These are phyloP conservation scores for Aelia acuminata DNA, from an alignment of 2,888 invertebrate genomes.

Conservation along the genomic window DNA sequence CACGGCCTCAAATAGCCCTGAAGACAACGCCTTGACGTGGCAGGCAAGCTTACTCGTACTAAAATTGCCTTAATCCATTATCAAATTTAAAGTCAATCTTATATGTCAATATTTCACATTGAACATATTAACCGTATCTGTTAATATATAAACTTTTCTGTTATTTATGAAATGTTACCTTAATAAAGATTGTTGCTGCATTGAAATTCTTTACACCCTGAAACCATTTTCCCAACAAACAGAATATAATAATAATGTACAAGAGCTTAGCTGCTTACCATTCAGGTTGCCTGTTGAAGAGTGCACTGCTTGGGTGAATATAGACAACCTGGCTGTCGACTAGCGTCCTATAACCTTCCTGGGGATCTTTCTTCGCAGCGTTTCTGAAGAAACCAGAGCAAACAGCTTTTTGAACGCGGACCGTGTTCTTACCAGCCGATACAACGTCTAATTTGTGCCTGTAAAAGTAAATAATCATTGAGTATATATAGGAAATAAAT, in stretches of 20 bases:
- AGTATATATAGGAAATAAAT: slow-evolving; percentile 58
- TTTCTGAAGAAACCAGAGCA: slow-evolving; percentile 99
- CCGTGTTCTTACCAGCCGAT: slow-evolving; percentile 95
- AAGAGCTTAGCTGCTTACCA: slow-evolving; percentile 75
- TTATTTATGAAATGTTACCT: no score
- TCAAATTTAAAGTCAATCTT: no score
- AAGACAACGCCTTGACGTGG: no score
- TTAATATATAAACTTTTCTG: no score
- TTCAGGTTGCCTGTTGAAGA: slow-evolving; percentile 98
- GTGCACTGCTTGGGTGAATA: slow-evolving; percentile 97
- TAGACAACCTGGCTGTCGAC: slow-evolving; percentile 99
- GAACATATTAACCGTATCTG: no score
- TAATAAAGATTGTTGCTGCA: no score
- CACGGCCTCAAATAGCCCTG: no score
- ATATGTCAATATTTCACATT: no score
- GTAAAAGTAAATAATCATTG: slow-evolving; percentile 65
- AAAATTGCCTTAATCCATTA: no score
- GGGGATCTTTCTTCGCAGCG: slow-evolving; percentile 99
- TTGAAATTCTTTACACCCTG: no score
- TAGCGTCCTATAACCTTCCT: slow-evolving; percentile 96
- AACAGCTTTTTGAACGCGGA: slow-evolving; percentile 96
- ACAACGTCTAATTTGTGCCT: slow-evolving; percentile 96
- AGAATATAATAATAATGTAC: neutral
- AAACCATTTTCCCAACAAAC: no score
- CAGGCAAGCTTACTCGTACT: no score